phyloP scores from a whole-genome alignment of 2,113 vertebrate genomes.

The Notechis scutatus region DNA sequence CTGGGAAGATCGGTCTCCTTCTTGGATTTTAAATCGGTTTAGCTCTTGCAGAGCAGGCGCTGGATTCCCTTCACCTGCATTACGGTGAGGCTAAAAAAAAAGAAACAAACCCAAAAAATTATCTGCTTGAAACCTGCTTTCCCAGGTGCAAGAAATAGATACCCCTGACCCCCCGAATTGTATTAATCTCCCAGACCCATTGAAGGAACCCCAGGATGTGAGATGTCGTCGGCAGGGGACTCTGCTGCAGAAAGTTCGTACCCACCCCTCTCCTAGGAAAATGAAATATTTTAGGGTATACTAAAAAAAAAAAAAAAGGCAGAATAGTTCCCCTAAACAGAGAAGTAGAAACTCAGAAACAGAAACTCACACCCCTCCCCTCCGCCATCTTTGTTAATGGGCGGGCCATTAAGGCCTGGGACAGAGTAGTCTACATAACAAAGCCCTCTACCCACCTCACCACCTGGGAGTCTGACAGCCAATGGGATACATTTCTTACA shows the following conservation, averaged over 20 bases:
- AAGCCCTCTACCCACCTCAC: too few species aligned
- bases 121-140: background rate
- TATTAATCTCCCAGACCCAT: slow-evolving; percentile 29
- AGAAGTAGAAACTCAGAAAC: too few species aligned
- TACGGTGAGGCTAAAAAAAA: background rate
- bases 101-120: background rate
- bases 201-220: background rate
- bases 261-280: too few species aligned
- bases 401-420: too few species aligned
- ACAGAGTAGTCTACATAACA: too few species aligned
- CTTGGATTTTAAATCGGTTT: background rate
- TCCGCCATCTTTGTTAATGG: too few species aligned
- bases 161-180: background rate
- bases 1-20: background rate
- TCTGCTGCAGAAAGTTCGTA: background rate
- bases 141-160: background rate
- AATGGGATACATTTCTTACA: too few species aligned
- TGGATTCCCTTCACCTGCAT: background rate
- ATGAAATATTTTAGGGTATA: too few species aligned
- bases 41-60: background rate
- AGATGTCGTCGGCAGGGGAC: background rate
- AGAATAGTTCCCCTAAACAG: too few species aligned
- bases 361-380: too few species aligned
- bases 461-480: too few species aligned
- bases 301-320: too few species aligned